These are phyloP conservation scores for Shinisaurus crocodilurus DNA, from an alignment of 2,113 vertebrate species.

Conservation along the genomic window DNA sequence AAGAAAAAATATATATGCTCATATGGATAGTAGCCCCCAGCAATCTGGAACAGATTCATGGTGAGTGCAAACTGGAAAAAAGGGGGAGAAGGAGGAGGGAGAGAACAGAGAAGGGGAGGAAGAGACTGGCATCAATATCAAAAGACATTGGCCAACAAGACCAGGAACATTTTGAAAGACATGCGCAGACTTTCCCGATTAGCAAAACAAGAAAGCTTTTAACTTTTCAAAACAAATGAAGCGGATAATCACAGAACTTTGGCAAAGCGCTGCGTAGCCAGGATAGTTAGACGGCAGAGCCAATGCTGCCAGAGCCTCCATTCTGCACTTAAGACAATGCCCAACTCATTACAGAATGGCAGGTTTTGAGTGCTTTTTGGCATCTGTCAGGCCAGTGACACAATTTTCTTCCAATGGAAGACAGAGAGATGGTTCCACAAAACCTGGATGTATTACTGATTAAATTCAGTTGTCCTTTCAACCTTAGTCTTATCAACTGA, in stretches of 20 bases:
- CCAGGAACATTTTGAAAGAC: neutral
- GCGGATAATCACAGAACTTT: neutral
- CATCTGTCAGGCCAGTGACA: neutral
- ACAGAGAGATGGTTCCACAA: neutral
- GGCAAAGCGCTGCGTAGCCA: constrained; percentile 6
- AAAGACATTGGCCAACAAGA: constrained; percentile 3
- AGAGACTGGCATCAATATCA: neutral
- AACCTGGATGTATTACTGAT: neutral
- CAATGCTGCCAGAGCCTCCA: neutral
- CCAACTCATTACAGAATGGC: neutral
- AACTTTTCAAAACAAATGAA: neutral
- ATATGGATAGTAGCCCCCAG: neutral
- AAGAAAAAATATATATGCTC: neutral
- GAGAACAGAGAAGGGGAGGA: fast-evolving
- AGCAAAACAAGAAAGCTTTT: neutral
- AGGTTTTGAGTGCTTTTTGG: neutral
- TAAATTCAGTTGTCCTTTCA: neutral
- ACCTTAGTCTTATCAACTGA: neutral
- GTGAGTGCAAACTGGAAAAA: neutral
- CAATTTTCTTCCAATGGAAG: neutral
- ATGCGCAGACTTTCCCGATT: neutral
- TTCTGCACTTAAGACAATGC: constrained; percentile 7
- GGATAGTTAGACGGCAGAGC: neutral
- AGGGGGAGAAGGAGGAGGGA: neutral
- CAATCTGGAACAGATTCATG: neutral